A percentile compares a stretch with the other conserved stretches of the same genome.
These are phyloP conservation scores for Paedocypris sp. DNA, from an alignment of 2,113 vertebrate species.

Conservation along the genomic window DNA sequence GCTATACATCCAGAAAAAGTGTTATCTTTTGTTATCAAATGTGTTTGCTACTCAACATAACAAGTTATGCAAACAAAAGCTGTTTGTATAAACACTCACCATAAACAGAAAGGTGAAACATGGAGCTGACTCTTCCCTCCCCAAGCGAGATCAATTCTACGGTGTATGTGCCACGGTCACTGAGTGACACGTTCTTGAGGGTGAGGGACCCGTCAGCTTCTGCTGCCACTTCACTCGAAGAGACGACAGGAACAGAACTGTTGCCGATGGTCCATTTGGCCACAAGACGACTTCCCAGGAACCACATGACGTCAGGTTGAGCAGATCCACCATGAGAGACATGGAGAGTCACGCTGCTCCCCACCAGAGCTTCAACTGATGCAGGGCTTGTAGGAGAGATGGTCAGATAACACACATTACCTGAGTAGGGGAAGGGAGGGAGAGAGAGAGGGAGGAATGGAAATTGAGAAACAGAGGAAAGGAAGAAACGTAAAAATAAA, in stretches of 20 bases:
- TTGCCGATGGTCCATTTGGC: conserved; percentile 42
- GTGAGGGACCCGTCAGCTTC: conserved; percentile 45
- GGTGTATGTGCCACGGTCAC: conserved; percentile 36
- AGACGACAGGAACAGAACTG: neutral
- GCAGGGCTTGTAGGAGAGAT: conserved; percentile 26
- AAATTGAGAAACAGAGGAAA: too few relatives aligned
- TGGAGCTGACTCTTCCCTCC: conserved; percentile 28
- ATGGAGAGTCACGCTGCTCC: conserved; percentile 44
- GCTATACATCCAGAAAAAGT: too few relatives aligned
- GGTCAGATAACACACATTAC: conserved; percentile 24
- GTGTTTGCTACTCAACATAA: too few relatives aligned
- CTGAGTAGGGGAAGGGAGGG: conserved; percentile 33
- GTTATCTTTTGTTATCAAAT: too few relatives aligned
- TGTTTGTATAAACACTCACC: too few relatives aligned
- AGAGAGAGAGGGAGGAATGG: too few relatives aligned
- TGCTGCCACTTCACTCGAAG: conserved; percentile 20
- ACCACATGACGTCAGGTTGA: conserved; percentile 47
- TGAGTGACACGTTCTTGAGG: conserved; percentile 35
- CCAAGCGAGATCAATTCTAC: conserved; percentile 46
- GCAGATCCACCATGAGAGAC: conserved; percentile 39
- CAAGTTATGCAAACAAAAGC: too few relatives aligned
- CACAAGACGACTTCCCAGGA: conserved; percentile 25
- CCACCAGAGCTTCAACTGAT: conserved; percentile 24
- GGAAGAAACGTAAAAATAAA: too few relatives aligned
- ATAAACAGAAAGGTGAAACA: conserved; percentile 42